phyloP scores from a whole-genome alignment of 2,797 vertebrate species.

The Limosa lapponica region DNA sequence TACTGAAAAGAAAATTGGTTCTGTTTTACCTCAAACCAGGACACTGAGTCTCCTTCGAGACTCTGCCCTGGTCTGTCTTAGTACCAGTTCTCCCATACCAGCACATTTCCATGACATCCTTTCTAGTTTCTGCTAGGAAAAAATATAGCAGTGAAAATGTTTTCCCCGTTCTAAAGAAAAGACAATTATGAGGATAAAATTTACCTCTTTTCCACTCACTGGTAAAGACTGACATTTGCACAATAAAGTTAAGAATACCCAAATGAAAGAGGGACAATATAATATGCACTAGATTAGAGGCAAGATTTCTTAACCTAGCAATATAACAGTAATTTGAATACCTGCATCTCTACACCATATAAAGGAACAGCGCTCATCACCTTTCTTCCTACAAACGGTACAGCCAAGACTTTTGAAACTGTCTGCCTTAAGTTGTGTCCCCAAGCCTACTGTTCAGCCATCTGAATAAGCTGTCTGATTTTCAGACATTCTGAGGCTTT shows the following conservation, averaged over 20 bases:
- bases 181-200: not conserved
- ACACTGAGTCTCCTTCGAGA: not conserved
- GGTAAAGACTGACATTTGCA: not conserved
- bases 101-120: not conserved
- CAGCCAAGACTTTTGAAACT: not conserved
- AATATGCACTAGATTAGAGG: not conserved
- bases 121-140: not conserved
- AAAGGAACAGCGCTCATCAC: not conserved
- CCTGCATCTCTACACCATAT: not conserved
- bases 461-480: slow-evolving; percentile 55
- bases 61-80: not conserved
- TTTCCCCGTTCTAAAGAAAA: not conserved
- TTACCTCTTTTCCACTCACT: not conserved
- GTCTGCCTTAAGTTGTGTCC: not conserved
- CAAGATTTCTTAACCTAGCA: not conserved
- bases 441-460: not conserved
- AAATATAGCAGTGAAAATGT: not conserved
- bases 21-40: not conserved
- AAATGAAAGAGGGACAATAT: not conserved
- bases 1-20: not conserved
- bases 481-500: slow-evolving; percentile 62
- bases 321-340: not conserved
- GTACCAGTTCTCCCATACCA: not conserved
- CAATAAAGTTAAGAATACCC: not conserved
- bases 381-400: not conserved